phyloP scores from a whole-genome alignment of 2,797 vertebrate species.

The Agapornis canus region DNA sequence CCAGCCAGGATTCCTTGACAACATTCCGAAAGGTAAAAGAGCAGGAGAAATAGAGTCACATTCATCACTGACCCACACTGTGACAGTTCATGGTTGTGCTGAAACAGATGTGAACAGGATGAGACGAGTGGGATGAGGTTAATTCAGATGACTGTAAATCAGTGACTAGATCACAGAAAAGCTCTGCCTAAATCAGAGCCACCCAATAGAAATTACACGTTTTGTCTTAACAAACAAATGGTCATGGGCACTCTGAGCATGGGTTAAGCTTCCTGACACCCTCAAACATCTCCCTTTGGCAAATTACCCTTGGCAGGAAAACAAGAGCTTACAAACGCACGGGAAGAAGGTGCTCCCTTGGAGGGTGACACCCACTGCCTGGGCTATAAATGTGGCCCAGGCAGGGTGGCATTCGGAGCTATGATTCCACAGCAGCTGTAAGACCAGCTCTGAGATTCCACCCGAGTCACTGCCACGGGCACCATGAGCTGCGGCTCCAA shows the following conservation, averaged over 20 bases:
- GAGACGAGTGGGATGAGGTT: conserved; percentile 28
- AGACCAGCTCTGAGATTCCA: not conserved
- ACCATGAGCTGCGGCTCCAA: conserved; percentile 35
- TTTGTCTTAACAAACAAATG: conserved; percentile 34
- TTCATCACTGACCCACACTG: fast-evolving
- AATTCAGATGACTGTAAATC: not conserved
- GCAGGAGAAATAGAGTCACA: not conserved
- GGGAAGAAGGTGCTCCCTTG: conserved; percentile 16
- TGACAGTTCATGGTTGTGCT: not conserved
- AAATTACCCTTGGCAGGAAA: conserved; percentile 26
- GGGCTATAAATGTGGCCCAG: conserved; percentile 46
- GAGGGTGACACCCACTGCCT: conserved; percentile 1
- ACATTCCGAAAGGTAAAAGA: not conserved
- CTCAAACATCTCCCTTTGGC: conserved; percentile 12
- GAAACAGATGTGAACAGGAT: not conserved
- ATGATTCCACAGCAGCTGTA: conserved; percentile 46
- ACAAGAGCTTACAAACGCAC: not conserved
- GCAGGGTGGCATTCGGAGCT: not conserved
- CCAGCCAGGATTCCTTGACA: not conserved
- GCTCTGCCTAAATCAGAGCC: conserved; percentile 38
- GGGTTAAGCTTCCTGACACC: conserved; percentile 9
- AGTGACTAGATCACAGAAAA: conserved; percentile 1
- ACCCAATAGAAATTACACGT: conserved; percentile 66
- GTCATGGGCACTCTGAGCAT: not conserved
- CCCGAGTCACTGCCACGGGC: not conserved